Percentiles rank a stretch among this genome's conserved stretches.
Evolutionary conservation across 2,797 vertebrate genomes (phyloP).

Genomic region (Acipenser oxyrinchus): DNA sequence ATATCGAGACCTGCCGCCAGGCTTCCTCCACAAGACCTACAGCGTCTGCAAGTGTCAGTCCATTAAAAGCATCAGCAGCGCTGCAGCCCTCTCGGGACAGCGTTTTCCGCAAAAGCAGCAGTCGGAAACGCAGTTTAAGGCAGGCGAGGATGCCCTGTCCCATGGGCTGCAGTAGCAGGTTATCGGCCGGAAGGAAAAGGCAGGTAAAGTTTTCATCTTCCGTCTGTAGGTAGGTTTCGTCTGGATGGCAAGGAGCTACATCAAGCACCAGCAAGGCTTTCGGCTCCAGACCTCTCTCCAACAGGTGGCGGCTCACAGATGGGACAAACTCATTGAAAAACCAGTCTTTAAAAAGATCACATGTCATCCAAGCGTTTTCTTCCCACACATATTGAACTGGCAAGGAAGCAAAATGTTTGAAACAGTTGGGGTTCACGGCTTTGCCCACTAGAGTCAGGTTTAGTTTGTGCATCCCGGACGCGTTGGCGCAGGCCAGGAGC

Average conservation of each 20-base stretch:
- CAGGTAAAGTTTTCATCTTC: neutral
- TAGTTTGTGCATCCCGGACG: neutral
- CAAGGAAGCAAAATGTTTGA: neutral
- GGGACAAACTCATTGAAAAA: slow-evolving; percentile 2
- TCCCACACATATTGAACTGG: neutral
- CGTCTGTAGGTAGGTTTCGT: slow-evolving; percentile 1
- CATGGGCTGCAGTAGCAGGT: neutral
- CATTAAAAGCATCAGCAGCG: neutral
- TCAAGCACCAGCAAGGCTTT: slow-evolving; percentile 1
- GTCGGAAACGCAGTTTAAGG: slow-evolving; percentile 1
- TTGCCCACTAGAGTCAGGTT: neutral
- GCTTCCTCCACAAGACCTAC: neutral
- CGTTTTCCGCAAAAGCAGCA: neutral
- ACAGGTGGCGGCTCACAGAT: neutral
- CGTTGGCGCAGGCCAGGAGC: neutral
- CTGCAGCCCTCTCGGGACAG: neutral
- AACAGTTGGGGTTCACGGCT: neutral
- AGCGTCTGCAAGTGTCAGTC: neutral
- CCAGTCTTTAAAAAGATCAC: neutral
- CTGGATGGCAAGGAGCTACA: neutral
- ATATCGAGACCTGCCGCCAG: neutral
- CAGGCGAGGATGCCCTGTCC: neutral
- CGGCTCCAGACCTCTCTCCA: neutral
- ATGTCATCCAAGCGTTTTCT: neutral
- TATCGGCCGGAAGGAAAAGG: neutral